Base-by-base conservation (phyloP, 2,797 vertebrate species). In the Poeciliopsis presidionis region DNA sequence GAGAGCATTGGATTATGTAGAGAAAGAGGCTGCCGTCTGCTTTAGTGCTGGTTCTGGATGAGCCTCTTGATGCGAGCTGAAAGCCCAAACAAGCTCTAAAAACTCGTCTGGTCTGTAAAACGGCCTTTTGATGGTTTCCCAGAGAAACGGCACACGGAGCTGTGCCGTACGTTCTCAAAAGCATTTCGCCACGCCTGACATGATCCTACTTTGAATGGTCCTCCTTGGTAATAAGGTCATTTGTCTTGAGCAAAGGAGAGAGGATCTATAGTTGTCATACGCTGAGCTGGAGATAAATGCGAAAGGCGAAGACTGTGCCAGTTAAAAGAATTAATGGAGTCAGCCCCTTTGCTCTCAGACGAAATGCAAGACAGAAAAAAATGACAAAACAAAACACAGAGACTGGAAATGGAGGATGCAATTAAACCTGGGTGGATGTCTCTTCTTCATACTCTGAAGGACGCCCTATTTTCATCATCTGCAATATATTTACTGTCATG, bases 151-250 rank as follows among this genome's bases (percentile, higher is more conserved):
- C 5, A 65, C 28, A 43, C 63, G 18, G 80, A 71, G 77, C 79
- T 69, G 86, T 80, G 86, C 84, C 88, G 88, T 84, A 61, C 88
- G 84, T 91, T 74, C 84, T 86, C 85, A 36, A 72, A 79, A 75
- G 86, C 70, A 8, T 79, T 90, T 90, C 39, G 59, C 89, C 89
- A 82, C 77, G 86, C 89, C 79, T 87, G 90, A 91, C 89, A 82
- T 93, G 90, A 92, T 94, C 91, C 94, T 91, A 78, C 92, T 94
- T 86, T 92, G 88, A 95, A 93, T 91, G 91, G 90, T 78, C 89
- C 83, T 84, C 84, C 49, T 77, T 20, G 76, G 84, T 95, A 95
- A 95, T 94, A 93, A 94, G 93, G 92, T 90, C 83, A 92, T 95
- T 95, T 94, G 88, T 95, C 94, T 94, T 93, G 90, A 90, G 86